Evolutionary conservation across 1,140 invertebrate species (phyloP).

Genomic region (Vollenhovia emeryi): DNA sequence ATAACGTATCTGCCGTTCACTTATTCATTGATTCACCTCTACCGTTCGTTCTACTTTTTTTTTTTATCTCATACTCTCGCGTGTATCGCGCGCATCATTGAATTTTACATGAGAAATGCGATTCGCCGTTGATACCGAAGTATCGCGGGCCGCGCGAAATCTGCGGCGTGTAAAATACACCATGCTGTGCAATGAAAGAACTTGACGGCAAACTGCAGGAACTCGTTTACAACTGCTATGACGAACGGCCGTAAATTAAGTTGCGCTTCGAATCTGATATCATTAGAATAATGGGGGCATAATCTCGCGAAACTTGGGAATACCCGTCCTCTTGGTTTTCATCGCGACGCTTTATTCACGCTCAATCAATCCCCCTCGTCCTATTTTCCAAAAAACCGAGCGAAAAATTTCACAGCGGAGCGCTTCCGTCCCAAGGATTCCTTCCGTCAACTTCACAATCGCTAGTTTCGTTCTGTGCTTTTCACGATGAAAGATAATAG

Average conservation of each 20-base stretch:
- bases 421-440: conserved; percentile 21
- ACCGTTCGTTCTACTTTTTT: not conserved
- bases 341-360: conserved; percentile 46
- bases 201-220: conserved; percentile 8
- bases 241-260: conserved; percentile 43
- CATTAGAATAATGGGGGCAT: conserved; percentile 39
- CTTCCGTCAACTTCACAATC: conserved; percentile 51
- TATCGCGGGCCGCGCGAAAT: not conserved
- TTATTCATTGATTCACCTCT: not conserved
- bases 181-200: conserved; percentile 24
- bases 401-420: conserved; percentile 32
- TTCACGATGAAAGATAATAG: conserved; percentile 42
- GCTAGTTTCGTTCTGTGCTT: not conserved
- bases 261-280: conserved; percentile 57
- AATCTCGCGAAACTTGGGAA: conserved; percentile 48
- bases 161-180: conserved; percentile 27
- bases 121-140: not conserved
- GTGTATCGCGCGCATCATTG: not conserved
- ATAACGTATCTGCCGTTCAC: not conserved
- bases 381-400: conserved; percentile 40
- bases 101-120: conserved; percentile 31
- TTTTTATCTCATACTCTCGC: conserved; percentile 1
- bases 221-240: conserved; percentile 43
- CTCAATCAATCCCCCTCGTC: conserved; percentile 21
- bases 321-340: not conserved